A percentile compares a stretch with the other conserved stretches of the same genome.
Conservation (phyloP, 2,113 vertebrate species). For the Muntiacus reevesi region DNA sequence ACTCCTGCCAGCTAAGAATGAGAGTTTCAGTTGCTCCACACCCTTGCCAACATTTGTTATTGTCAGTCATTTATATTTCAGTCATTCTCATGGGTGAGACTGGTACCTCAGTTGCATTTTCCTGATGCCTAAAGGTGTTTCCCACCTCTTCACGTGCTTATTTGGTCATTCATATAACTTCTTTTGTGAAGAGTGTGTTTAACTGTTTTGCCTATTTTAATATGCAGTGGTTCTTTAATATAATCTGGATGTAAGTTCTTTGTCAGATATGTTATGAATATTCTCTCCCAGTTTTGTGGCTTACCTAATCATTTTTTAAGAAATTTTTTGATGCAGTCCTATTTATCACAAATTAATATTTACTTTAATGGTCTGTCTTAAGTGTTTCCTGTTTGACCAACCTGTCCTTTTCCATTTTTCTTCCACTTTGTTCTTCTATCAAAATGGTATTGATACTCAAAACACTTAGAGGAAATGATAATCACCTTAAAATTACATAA, state of each 20-base stretch:
- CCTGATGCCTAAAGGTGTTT: neutral
- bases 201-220: neutral
- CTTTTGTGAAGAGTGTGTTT: neutral
- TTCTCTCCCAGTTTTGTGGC: neutral
- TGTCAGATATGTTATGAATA: neutral
- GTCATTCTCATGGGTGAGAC: neutral
- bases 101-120: neutral
- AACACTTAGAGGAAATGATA: neutral
- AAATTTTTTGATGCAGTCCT: neutral
- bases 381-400: neutral
- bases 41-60: neutral
- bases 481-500: neutral
- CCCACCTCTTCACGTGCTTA: neutral
- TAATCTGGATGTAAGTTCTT: neutral
- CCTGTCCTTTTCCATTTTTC: neutral
- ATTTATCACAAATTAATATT: neutral
- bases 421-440: neutral
- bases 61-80: neutral
- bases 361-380: neutral
- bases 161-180: neutral
- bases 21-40: neutral
- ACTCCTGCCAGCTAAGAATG: neutral
- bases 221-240: neutral
- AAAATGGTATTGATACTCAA: neutral
- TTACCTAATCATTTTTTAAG: neutral